Base-by-base conservation (phyloP, 2,113 vertebrate genomes). In the Hippoglossus stenolepis region DNA sequence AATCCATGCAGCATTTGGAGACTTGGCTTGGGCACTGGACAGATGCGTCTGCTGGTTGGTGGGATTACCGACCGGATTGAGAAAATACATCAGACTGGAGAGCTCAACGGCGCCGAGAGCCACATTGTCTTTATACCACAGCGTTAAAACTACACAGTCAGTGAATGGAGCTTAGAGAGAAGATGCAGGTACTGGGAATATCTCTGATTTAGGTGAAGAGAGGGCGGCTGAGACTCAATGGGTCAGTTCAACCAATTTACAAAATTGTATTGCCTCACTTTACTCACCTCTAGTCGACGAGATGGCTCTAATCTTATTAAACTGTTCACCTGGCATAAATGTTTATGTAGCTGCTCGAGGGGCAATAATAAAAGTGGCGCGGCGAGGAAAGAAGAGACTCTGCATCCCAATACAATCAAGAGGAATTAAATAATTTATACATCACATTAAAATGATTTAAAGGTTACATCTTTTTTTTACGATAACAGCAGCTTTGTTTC, bases 1-100 rank as follows among this genome's bases (percentile, higher is more conserved):
- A 93, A 93, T 92, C 92, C 87, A 76, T 60, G 77, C 83, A 75
- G 87, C 84, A 79, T 93, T 93, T 87, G 87, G 85, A 90, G 75
- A 70, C 79, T 84, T 82, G 87, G 86, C 83, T 68, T 71, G 63
- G 70, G 59, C 82, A 14, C 66, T 65, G 71, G 88, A 84, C 92
- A 93, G 92, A 92, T 90, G 91, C 73, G 38, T 71, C 77, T 20
- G 62, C 82, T 85, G 86, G 91, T 90, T 87, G 83, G 78, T 79
- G 77, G 89, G 90, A 92, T 92, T 92, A 91, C 61, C 63, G 65
- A 89, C 71, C 51, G 65, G 89, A 90, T 84, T 90, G 89, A 89
- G 83, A 84, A 90, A 89, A 85, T 62, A 84, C 80, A 87, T 86
- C 83, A 84, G 87, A 87, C 62, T 45, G 80, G 65, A 75, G 70